These are phyloP conservation scores for Eudyptes chrysolophus DNA, from an alignment of 2,113 vertebrate species.

Conservation along the genomic window DNA sequence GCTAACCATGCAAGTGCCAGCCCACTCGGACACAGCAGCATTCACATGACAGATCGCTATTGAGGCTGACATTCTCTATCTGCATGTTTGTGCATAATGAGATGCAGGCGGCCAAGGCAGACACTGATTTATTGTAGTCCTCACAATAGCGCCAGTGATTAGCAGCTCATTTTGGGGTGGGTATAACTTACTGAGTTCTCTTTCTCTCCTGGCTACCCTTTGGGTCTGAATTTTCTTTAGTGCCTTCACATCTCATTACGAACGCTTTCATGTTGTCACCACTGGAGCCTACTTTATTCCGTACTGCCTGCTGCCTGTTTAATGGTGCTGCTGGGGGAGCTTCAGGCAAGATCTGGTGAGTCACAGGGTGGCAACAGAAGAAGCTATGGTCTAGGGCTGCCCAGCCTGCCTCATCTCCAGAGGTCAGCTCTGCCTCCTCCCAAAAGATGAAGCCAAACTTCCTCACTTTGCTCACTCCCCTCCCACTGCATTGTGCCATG, in stretches of 20 bases:
- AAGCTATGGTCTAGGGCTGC: neutral
- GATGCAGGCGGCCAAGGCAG: neutral
- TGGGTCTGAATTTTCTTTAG: neutral
- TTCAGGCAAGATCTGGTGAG: neutral
- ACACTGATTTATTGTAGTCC: constrained; percentile 57
- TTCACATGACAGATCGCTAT: constrained; percentile 37
- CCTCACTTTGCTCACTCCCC: neutral
- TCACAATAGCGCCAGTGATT: constrained; percentile 43
- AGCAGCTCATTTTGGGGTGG: neutral
- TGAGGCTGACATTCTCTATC: constrained; percentile 47
- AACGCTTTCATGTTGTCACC: neutral
- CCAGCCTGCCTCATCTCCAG: neutral
- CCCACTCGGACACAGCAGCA: neutral
- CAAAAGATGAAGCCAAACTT: neutral
- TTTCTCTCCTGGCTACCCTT: neutral
- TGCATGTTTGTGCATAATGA: neutral
- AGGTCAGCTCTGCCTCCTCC: neutral
- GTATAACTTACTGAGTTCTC: neutral
- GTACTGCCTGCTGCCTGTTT: rapidly evolving
- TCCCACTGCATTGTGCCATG: neutral
- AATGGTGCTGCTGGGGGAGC: neutral
- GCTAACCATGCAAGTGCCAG: neutral
- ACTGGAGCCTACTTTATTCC: neutral
- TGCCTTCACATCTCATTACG: neutral
- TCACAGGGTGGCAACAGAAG: neutral